These are phyloP conservation scores for Muschampia plurimacula DNA, from an alignment of 2,888 invertebrate species.

Conservation along the genomic window DNA sequence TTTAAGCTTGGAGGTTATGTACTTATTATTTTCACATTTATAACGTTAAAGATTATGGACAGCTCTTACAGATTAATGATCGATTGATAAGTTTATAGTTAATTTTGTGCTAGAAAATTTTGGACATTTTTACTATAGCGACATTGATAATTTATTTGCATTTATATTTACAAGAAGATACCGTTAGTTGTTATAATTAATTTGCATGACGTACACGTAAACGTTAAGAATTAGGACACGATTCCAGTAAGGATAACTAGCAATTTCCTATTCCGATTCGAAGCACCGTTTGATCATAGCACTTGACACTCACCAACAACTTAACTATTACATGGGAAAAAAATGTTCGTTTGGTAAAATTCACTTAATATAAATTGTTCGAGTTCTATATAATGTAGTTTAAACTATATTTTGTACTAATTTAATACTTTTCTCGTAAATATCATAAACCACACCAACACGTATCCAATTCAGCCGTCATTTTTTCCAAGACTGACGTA, in stretches of 20 bases:
- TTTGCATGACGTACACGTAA: slow-evolving; percentile 18
- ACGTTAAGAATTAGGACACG: slow-evolving; percentile 44
- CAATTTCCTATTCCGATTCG: slow-evolving; percentile 64
- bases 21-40: slow-evolving; percentile 43
- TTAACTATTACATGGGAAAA: slow-evolving; percentile 77
- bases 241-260: slow-evolving; percentile 55
- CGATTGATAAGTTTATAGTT: slow-evolving; percentile 1
- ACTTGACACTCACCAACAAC: slow-evolving; percentile 73
- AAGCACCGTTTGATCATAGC: slow-evolving; percentile 68
- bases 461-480: slow-evolving; percentile 84
- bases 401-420: slow-evolving; percentile 68
- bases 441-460: slow-evolving; percentile 85
- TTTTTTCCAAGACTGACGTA: slow-evolving; percentile 84
- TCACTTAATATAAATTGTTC: slow-evolving; percentile 64
- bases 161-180: neutral
- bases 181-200: slow-evolving; percentile 11
- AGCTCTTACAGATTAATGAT: neutral
- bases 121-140: neutral
- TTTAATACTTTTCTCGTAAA: slow-evolving; percentile 83
- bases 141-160: neutral
- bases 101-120: slow-evolving; percentile 7
- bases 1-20: slow-evolving; percentile 72
- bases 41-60: neutral
- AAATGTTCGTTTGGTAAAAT: slow-evolving; percentile 60
- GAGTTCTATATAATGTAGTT: slow-evolving; percentile 59